A percentile compares a stretch with the other conserved stretches of the same genome.
Evolutionary conservation across 2,113 vertebrate genomes (phyloP).

Genomic region (Erythrolamprus reginae): DNA sequence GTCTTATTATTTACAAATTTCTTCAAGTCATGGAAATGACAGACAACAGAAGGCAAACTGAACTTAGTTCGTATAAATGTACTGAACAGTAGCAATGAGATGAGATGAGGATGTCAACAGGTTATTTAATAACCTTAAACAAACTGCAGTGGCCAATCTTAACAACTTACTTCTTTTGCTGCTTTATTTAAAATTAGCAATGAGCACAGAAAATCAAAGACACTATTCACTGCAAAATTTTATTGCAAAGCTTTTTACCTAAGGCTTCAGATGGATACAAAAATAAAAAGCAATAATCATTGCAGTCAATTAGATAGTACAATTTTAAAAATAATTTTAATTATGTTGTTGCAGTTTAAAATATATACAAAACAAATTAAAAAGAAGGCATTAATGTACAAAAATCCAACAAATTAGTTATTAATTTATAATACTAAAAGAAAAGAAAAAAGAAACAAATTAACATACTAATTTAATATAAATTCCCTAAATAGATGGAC

Average conservation of each 20-base stretch:
- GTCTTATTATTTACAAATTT: not conserved
- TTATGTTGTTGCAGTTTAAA: not conserved
- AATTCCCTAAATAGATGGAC: not conserved
- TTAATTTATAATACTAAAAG: not conserved
- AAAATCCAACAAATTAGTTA: not conserved
- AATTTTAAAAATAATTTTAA: not conserved
- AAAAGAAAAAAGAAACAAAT: not conserved
- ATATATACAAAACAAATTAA: not conserved
- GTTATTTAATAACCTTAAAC: not conserved
- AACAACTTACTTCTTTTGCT: conserved; percentile 14
- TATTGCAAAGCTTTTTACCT: conserved; percentile 11
- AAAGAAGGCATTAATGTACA: not conserved
- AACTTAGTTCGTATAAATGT: not conserved
- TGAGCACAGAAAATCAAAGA: conserved; percentile 21
- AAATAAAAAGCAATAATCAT: conserved; percentile 13
- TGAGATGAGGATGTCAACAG: not conserved
- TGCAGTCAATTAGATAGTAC: not conserved
- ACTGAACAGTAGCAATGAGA: not conserved
- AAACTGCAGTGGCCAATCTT: not conserved
- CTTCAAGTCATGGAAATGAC: not conserved
- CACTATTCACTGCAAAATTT: conserved; percentile 27
- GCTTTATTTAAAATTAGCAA: conserved; percentile 47
- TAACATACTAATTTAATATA: not conserved
- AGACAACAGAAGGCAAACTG: not conserved
- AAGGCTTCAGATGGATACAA: conserved; percentile 17